Evolutionary conservation across 2,888 invertebrate genomes (phyloP).

Genomic region (Chymomyza procnemis): DNA sequence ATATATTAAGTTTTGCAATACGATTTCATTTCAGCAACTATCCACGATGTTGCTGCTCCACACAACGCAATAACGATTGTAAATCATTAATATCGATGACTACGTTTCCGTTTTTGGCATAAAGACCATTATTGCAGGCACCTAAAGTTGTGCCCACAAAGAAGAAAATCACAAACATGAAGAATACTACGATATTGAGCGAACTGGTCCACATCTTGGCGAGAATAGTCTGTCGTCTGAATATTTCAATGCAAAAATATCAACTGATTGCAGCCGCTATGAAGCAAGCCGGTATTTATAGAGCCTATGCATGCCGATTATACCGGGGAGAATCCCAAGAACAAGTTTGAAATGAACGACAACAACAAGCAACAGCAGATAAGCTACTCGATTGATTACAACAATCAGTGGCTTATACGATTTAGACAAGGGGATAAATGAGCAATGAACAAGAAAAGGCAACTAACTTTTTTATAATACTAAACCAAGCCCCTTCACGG

Average conservation of each 20-base stretch:
- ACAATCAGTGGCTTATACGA: background rate
- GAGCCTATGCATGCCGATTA: conserved; percentile 7
- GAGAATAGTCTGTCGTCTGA: background rate
- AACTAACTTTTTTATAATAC: too few relatives aligned
- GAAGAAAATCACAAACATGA: conserved; percentile 1
- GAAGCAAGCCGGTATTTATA: conserved; percentile 29
- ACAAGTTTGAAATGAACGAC: conserved; percentile 30
- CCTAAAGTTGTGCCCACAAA: conserved; percentile 25
- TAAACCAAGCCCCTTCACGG: too few relatives aligned
- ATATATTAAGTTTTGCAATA: background rate
- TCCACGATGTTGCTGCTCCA: conserved; percentile 37
- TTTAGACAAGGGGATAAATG: too few relatives aligned
- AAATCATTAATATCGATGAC: conserved; percentile 35
- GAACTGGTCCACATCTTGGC: conserved; percentile 24
- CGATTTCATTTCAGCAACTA: background rate
- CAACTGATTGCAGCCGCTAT: conserved; percentile 24
- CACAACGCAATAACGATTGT: conserved; percentile 26
- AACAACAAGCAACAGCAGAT: conserved; percentile 8
- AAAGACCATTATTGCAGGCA: conserved; percentile 39
- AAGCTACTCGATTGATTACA: background rate
- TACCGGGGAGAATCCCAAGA: conserved; percentile 53
- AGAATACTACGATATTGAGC: conserved; percentile 10
- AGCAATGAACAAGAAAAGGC: too few relatives aligned
- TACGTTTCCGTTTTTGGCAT: conserved; percentile 35
- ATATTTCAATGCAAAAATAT: background rate